Conservation (phyloP, 2,797 vertebrate genomes). For the Gallinago solitaria region DNA sequence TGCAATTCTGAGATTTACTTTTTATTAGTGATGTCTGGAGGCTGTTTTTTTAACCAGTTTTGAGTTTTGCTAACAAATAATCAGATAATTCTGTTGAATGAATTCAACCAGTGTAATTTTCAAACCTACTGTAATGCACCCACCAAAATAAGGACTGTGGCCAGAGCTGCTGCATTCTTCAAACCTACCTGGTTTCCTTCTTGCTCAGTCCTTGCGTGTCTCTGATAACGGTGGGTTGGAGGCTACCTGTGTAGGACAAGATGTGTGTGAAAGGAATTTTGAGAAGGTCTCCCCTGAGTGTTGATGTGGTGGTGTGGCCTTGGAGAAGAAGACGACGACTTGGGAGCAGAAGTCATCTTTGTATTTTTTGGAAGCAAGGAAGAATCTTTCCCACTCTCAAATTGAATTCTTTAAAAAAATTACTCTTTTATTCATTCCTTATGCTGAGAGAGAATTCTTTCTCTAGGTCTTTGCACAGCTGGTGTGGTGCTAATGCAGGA, state of each 20-base stretch:
- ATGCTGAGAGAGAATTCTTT: neutral
- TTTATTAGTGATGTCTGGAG: neutral
- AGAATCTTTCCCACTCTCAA: neutral
- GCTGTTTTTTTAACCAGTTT: neutral
- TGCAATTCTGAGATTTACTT: neutral
- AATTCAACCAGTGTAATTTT: neutral
- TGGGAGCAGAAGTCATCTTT: neutral
- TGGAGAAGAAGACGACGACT: too few species aligned
- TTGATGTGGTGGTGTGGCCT: neutral
- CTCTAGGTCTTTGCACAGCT: neutral
- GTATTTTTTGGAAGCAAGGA: neutral
- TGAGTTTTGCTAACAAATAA: neutral
- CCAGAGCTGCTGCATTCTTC: neutral
- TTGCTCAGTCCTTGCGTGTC: neutral
- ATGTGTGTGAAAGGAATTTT: neutral
- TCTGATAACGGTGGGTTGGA: neutral
- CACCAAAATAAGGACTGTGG: neutral
- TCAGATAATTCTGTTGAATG: neutral
- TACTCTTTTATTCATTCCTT: neutral
- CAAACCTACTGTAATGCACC: neutral
- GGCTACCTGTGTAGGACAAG: neutral
- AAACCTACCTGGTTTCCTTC: neutral
- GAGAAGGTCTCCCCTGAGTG: neutral
- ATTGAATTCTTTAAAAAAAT: neutral
- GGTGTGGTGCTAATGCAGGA: neutral